Base-by-base conservation (phyloP, 2,113 vertebrate genomes). In the Vulpes ferrilata region DNA sequence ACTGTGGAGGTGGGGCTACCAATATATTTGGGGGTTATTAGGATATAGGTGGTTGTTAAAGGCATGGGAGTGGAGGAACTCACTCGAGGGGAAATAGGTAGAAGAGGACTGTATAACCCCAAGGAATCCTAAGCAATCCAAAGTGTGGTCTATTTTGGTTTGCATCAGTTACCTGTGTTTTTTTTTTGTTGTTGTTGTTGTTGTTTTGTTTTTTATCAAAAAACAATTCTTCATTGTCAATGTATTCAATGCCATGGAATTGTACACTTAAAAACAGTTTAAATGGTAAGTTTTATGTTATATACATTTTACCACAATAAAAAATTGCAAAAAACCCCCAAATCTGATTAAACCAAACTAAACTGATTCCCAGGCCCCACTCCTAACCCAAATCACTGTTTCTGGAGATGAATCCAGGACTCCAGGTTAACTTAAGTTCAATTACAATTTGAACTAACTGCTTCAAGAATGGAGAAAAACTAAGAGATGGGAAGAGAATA, bases 211-310 rank as follows among this genome's bases (percentile, higher is more conserved):
- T 69, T 64, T 64, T 20, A 69, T 35, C 32, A 35, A 76, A 92
- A 82, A 89, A 74, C 20, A 22, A 79, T 38, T 76, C 35, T 20
- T 93, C 80, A 38, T 48, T 94, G 80, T 83, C 32, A 71, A 65
- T 89, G 11, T 92, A 82, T 48, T 89, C 79, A 95, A 89, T 76
- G 43, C 32, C 78, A 86, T 16, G 25, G 35, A 93, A 69, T 11
- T 76, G 15, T 62, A 69, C 35, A 82, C 27, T 69, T 76, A 81
- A 64, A 83, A 83, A 86, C n/a, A 6, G 27, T 93, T 85, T 27
- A 96, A 91, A 96, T 32, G 27, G 74, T 71, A 81, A 35, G 89
- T 73, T 83, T 82, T 88, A 55, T 64, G 62, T 62, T 43, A 90
- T 20, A 35, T 60, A n/a, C 43, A 91, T 38, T 78, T 88, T 91